phyloP scores from a whole-genome alignment of 1,140 invertebrate genomes.

The Orius insidiosus region DNA sequence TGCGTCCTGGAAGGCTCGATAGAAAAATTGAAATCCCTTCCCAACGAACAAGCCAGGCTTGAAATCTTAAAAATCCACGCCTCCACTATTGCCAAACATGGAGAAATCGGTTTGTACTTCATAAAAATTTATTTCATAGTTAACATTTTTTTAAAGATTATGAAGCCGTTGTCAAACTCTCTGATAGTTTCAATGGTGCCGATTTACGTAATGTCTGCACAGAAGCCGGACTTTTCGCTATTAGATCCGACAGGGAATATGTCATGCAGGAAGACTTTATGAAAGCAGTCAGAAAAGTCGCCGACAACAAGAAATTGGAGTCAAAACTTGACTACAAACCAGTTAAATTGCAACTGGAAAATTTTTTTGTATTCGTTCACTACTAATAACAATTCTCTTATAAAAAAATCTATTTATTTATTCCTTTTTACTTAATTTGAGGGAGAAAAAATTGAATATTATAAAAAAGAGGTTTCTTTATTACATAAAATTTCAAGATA shows the following conservation, averaged over 20 bases:
- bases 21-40: constrained; percentile 98
- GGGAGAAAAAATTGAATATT: too few relatives aligned
- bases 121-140: constrained; percentile 7
- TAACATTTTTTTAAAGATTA: constrained; percentile 49
- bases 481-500: constrained; percentile 7
- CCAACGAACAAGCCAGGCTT: constrained; percentile 92
- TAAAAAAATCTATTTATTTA: neutral
- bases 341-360: constrained; percentile 42
- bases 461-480: neutral
- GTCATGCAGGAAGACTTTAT: constrained; percentile 99
- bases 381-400: constrained; percentile 1
- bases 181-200: constrained; percentile 97
- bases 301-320: constrained; percentile 97
- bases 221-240: constrained; percentile 96
- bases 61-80: constrained; percentile 99
- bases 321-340: constrained; percentile 99
- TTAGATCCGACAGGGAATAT: constrained; percentile 82
- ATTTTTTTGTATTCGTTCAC: too few relatives aligned
- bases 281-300: constrained; percentile 98
- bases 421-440: too few relatives aligned
- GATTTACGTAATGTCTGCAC: constrained; percentile 99
- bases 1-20: constrained; percentile 91
- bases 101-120: constrained; percentile 69
- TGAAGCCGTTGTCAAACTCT: constrained; percentile 96
- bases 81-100: constrained; percentile 88